phyloP scores from a whole-genome alignment of 2,797 vertebrate species.

The Chaunax sp. region DNA sequence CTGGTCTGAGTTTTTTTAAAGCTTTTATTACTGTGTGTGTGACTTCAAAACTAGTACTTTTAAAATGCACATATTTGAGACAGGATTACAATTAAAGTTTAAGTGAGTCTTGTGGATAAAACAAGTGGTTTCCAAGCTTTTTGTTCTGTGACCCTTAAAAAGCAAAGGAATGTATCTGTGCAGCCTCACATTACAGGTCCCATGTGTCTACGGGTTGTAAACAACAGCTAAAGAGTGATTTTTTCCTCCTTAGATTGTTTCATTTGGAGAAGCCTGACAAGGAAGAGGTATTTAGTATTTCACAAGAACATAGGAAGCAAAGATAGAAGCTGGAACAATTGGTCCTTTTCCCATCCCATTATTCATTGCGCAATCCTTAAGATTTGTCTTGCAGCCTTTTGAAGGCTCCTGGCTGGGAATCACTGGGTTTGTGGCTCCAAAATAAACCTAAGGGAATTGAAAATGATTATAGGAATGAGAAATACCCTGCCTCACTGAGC shows the following conservation, averaged over 20 bases:
- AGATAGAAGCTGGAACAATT: neutral
- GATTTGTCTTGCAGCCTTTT: slow-evolving; percentile 11
- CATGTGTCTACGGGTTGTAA: neutral
- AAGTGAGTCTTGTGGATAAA: too few species aligned
- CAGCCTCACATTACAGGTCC: neutral
- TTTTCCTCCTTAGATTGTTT: slow-evolving; percentile 2
- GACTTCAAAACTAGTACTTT: neutral
- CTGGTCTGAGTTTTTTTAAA: slow-evolving; percentile 22
- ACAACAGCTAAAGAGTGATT: neutral
- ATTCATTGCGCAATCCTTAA: too few species aligned
- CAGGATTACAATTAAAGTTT: neutral
- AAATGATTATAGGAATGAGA: slow-evolving; percentile 1
- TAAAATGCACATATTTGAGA: neutral
- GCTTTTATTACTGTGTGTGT: neutral
- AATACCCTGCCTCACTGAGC: neutral
- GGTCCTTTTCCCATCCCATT: neutral
- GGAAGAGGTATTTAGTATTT: neutral
- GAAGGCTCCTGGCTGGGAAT: slow-evolving; percentile 19
- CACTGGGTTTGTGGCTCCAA: slow-evolving; percentile 21
- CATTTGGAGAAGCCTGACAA: slow-evolving; percentile 1
- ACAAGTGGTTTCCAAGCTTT: neutral
- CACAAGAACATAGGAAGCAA: slow-evolving; percentile 9
- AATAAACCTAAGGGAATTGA: slow-evolving; percentile 18
- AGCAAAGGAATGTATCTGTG: neutral
- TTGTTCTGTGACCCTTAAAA: neutral